Conservation (phyloP, 2,113 vertebrate species). For the Microcebus ravelobensis region DNA sequence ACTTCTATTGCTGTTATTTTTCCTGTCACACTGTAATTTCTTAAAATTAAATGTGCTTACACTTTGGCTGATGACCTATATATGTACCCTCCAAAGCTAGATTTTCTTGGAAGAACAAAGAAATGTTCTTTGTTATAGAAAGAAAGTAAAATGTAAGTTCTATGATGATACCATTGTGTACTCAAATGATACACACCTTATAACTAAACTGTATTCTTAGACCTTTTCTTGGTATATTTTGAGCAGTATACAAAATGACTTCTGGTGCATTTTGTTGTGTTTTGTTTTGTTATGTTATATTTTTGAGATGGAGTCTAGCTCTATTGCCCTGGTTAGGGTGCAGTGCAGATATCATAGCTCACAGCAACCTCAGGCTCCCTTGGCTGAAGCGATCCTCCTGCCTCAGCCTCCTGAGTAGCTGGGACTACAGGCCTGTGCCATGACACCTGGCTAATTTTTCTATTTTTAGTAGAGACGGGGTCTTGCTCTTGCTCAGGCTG, state of each 20-base stretch:
- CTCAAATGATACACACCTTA: background rate
- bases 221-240: slow-evolving; percentile 1
- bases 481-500: no score
- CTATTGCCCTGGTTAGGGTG: no score
- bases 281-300: background rate
- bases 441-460: no score
- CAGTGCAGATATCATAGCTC: no score
- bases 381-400: no score
- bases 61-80: background rate
- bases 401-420: no score
- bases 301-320: no score
- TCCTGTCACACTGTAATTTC: background rate
- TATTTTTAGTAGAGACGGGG: no score
- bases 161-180: background rate
- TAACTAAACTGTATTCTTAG: background rate
- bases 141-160: background rate
- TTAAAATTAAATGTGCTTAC: slow-evolving; percentile 35
- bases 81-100: background rate
- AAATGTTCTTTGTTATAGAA: background rate
- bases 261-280: background rate
- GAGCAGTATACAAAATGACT: background rate
- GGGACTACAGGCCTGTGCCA: no score
- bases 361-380: no score
- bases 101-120: background rate
- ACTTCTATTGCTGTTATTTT: slow-evolving; percentile 15